These are phyloP conservation scores for Battus philenor DNA, from an alignment of 1,140 invertebrate species.

Conservation along the genomic window DNA sequence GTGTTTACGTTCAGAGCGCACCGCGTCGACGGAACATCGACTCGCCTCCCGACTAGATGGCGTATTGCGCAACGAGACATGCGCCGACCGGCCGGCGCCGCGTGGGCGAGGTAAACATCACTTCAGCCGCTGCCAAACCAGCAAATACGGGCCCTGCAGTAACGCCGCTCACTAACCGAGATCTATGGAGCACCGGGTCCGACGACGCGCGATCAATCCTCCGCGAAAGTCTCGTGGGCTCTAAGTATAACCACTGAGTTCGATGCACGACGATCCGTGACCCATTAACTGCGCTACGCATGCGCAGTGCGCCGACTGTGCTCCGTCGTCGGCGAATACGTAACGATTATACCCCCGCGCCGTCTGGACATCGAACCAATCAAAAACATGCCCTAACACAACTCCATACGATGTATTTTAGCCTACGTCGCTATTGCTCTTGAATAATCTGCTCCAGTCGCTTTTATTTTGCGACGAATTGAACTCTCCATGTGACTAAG, in stretches of 20 bases:
- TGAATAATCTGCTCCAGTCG: background rate
- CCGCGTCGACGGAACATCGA: slow-evolving; percentile 42
- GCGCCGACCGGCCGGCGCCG: slow-evolving; percentile 42
- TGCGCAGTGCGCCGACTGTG: slow-evolving; percentile 54
- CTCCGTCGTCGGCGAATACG: slow-evolving; percentile 51
- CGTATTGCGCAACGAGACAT: slow-evolving; percentile 20
- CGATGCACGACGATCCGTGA: slow-evolving; percentile 62
- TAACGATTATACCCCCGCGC: slow-evolving; percentile 63
- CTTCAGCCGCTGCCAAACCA: slow-evolving; percentile 32
- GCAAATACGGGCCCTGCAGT: no score
- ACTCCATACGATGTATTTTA: background rate
- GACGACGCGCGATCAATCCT: background rate
- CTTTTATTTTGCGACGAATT: background rate
- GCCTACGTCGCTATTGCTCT: background rate
- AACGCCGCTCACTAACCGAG: no score
- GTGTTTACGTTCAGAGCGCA: slow-evolving; percentile 64
- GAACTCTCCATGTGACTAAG: background rate
- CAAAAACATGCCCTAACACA: slow-evolving; percentile 35
- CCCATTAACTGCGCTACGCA: slow-evolving; percentile 54
- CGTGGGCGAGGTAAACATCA: slow-evolving; percentile 44
- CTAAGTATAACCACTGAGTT: slow-evolving; percentile 48
- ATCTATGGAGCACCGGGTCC: no score
- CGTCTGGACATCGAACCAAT: slow-evolving; percentile 48
- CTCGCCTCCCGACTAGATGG: slow-evolving; percentile 25
- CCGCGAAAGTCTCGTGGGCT: slow-evolving; percentile 38